Evolutionary conservation across 2,113 vertebrate species (phyloP), one percentile per base, ranked within the genome.

Genomic region (Anguilla japonica): DNA sequence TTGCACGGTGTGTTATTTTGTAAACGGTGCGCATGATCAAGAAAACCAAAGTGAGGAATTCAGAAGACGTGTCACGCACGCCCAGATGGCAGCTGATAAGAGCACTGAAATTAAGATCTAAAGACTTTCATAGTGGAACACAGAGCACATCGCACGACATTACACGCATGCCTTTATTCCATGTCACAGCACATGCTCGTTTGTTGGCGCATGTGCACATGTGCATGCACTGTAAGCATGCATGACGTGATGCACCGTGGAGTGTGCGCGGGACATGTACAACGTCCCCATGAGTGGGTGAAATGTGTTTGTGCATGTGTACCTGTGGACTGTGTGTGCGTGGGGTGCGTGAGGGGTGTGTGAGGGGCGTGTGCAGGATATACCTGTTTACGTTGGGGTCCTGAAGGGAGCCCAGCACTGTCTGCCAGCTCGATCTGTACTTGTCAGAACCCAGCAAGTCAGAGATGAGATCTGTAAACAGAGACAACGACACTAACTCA

Each of bases 361-460:
- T 29, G 67, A 20, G 46, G 50, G 50, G 50, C 34, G 46, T 40
- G n/a, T 56, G 85, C 60, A 39, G 5, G 11, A 56, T 26, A 0
- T 87, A 53, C 98, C 97, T 98, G 96, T 99, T 99, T 85, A 99
- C 97, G 83, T 93, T 86, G 9, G 96, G 95, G 81, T 98, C 95
- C 87, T 97, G 97, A 40, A 99, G 90, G 0, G 98, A 98, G 75
- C 99, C 97, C 88, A 98, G 91, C 0, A 96, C 94, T 0, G 94
- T 93, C 87, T 93, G 93, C 97, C 98, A 99, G 93, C 96, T 97
- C 89, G 95, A 94, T 83, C 0, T 95, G 92, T 97, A 99, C 88
- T 96, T 98, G 50, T 93, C 94, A 75, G 92, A 93, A 15, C 97
- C 97, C 78, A 99, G 93, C 86, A 99, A 86, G 86, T 97, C 96